Base-by-base conservation (phyloP, 1,140 invertebrate species). In the Sycophaga agraensis region DNA sequence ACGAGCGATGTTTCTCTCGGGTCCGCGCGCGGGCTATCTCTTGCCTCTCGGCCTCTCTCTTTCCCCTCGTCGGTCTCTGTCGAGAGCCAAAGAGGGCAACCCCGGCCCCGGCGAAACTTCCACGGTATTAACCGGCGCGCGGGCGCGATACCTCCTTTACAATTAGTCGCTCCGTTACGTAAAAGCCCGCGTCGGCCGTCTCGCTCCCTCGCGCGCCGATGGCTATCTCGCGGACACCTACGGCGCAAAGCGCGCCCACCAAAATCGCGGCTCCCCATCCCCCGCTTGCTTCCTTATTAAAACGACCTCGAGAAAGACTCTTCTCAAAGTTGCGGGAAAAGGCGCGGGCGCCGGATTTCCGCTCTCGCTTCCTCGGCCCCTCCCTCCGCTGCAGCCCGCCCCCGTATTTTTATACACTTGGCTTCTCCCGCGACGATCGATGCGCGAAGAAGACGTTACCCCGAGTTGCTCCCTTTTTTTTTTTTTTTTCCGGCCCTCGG, bases 131-230 rank as follows among this genome's bases (percentile, higher is more conserved):
- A 78, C 75, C 71, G 76, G 72, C 70, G 72, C 70, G 72, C 49
- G 39, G 39, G 46, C 37, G 26, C 76, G 78, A 11, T 31, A 31
- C 75, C 74, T 79, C 75, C 77, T 79, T 80, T 73, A 77, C 76
- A 78, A 80, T 78, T 80, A 80, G 77, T 75, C 77, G 73, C 74
- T 72, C 68, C 68, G 78, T 80, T 80, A 80, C 76, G 75, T 77
- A 77, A 78, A 77, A 73, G 70, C 71, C 68, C 67, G 64, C 67
- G 66, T 66, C 57, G 57, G 65, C 68, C 54, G 34, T 66, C 31
- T 31, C 42, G 45, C 40, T 56, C 19, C 7, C 39, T n/a, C n/a
- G n/a, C n/a, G n/a, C n/a, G n/a, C n/a, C n/a, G n/a, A n/a, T n/a
- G n/a, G n/a, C n/a, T n/a, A n/a, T n/a, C n/a, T n/a, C n/a, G n/a